phyloP scores from a whole-genome alignment of 1,140 invertebrate species.

The Neotoxoptera formosana region DNA sequence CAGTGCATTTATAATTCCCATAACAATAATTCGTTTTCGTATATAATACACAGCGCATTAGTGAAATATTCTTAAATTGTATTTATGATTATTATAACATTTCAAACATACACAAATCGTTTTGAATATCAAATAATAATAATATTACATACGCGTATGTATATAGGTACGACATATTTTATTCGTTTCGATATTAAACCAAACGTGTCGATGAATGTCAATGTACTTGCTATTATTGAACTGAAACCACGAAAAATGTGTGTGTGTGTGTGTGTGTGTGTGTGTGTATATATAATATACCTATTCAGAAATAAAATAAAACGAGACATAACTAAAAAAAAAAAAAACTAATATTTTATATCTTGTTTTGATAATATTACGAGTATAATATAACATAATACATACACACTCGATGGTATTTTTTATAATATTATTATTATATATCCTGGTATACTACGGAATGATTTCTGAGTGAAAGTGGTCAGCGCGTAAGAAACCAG shows the following conservation, averaged over 20 bases:
- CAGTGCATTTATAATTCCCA: neutral
- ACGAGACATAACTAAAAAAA: neutral
- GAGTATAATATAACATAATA: neutral
- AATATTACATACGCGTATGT: too few relatives aligned
- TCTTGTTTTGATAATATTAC: neutral
- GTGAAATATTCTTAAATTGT: neutral
- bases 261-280: too few relatives aligned
- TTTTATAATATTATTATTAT: slow-evolving; percentile 20
- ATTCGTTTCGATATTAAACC: neutral
- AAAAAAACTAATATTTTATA: slow-evolving; percentile 17
- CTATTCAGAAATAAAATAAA: neutral
- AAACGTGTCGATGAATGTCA: neutral
- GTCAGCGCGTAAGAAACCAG: slow-evolving; percentile 56
- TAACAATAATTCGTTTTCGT: neutral
- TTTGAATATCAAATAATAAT: neutral
- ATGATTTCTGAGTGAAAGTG: slow-evolving; percentile 56
- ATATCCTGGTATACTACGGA: slow-evolving; percentile 42
- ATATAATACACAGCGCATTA: neutral
- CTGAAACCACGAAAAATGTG: neutral
- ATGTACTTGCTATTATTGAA: neutral
- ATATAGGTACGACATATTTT: neutral
- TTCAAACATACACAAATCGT: neutral
- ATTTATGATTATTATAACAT: neutral
- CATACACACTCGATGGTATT: neutral
- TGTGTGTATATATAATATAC: neutral